phyloP scores from a whole-genome alignment of 2,888 invertebrate species.

The Microctonus hyperodae region DNA sequence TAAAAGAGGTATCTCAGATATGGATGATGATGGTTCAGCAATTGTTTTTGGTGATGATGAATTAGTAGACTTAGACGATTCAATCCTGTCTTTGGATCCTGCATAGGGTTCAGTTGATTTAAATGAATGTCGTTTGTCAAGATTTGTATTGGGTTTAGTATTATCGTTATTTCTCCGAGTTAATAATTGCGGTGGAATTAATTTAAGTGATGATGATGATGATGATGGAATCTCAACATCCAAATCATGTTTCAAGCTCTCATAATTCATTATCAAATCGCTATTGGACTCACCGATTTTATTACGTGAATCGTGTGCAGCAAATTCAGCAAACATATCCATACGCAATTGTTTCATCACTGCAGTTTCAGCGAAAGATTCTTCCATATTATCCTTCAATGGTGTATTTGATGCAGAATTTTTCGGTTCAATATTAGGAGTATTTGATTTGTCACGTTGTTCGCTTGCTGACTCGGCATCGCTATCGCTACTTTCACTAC shows the following conservation, averaged over 20 bases:
- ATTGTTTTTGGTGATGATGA: background rate
- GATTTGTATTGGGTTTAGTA: constrained; percentile 20
- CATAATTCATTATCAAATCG: background rate
- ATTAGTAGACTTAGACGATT: background rate
- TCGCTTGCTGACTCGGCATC: constrained; percentile 1
- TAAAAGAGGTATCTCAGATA: constrained; percentile 1
- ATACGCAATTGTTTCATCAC: constrained; percentile 40
- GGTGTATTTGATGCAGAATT: background rate
- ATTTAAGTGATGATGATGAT: constrained; percentile 43
- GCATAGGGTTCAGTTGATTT: background rate
- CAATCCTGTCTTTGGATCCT: background rate
- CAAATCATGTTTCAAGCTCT: constrained; percentile 30
- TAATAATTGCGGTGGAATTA: constrained; percentile 54
- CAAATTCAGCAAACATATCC: constrained; percentile 52
- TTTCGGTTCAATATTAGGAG: constrained; percentile 1
- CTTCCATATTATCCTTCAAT: constrained; percentile 24
- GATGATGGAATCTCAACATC: constrained; percentile 37
- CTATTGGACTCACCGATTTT: constrained; percentile 18
- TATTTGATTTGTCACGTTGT: constrained; percentile 9
- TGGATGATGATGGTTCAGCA: background rate
- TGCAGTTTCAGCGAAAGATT: constrained; percentile 34
- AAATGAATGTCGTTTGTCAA: background rate
- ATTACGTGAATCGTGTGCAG: constrained; percentile 26
- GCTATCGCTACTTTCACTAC: constrained; percentile 13
- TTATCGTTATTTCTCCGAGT: constrained; percentile 40